Evolutionary conservation across 2,888 invertebrate species (phyloP), one percentile per base, ranked within the genome.

Genomic region (Venusia cambrica): DNA sequence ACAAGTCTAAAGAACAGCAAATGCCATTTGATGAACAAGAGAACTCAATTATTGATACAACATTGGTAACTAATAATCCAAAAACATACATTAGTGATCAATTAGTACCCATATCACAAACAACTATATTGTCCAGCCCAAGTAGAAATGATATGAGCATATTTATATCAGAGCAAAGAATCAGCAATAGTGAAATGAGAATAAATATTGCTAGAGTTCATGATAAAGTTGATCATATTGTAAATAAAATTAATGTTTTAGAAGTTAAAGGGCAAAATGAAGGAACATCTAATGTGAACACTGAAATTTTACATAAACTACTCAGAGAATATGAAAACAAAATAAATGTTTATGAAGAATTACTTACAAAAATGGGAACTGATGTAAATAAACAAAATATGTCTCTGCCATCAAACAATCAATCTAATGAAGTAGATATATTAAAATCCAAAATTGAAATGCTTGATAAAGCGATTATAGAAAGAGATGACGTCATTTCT

Each of bases 311-410:
- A 21, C 62, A 71, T 43, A 85, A 84, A 42, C 54, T 85, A 13
- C 45, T 85, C 8, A 36, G 41, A 22, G 84, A 84, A 56, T 85
- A 84, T 75, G 84, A 85, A 59, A 69, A 54, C 33, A 85, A 81
- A 67, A 83, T 84, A 25, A 74, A 70, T 51, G 35, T 43, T 2
- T 81, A 81, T 64, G 80, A 83, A 66, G 54, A 73, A n/a, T 41
- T 74, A 25, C 51, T 81, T 2, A 58, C 57, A 30, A 66, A 67
- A 51, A 50, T 51, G 6, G 44, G 52, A 27, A 55, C 15, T 15
- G 25, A 25, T 7, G 58, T 41, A 54, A 39, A 31, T 32, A 39
- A 21, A 44, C 39, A 19, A 28, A 46, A n/a, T 37, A 38, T 32
- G 8, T n/a, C 5, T 2, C 17, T 14, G 16, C 6, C 15, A 10